Percentiles rank a stretch among this genome's conserved stretches.
Evolutionary conservation across 1,140 invertebrate genomes (phyloP).

Genomic region (Drosophila kurseongensis): DNA sequence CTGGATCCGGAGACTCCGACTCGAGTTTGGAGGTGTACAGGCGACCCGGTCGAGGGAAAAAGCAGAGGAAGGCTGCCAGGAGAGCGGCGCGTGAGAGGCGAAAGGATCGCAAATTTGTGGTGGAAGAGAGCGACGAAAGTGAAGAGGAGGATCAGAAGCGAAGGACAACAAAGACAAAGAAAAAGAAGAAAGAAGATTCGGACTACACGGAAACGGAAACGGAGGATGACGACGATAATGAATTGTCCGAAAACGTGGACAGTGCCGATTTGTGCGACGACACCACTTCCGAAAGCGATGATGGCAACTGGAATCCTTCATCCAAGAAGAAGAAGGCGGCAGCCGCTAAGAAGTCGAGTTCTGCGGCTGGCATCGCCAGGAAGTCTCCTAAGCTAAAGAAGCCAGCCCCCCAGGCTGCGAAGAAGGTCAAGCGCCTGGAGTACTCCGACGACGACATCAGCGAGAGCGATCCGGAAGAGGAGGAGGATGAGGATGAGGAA

Average conservation of each 20-base stretch:
- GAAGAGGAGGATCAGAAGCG: constrained; percentile 64
- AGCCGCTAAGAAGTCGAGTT: constrained; percentile 42
- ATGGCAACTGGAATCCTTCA: constrained; percentile 75
- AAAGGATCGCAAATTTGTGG: constrained; percentile 78
- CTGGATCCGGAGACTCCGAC: constrained; percentile 73
- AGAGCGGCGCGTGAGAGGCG: constrained; percentile 73
- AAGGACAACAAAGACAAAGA: constrained; percentile 64
- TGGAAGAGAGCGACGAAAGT: constrained; percentile 78
- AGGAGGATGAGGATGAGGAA: constrained; percentile 73
- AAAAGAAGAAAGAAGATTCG: constrained; percentile 75
- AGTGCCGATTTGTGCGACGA: constrained; percentile 86
- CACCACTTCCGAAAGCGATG: constrained; percentile 75
- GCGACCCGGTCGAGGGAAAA: constrained; percentile 63
- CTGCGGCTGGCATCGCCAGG: constrained; percentile 40
- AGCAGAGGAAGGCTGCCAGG: constrained; percentile 67
- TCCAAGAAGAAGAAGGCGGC: constrained; percentile 68
- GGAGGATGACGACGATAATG: constrained; percentile 86
- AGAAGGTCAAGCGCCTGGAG: constrained; percentile 71
- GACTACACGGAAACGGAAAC: constrained; percentile 85
- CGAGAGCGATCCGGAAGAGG: constrained; percentile 74
- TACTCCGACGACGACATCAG: constrained; percentile 82
- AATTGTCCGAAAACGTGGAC: constrained; percentile 86
- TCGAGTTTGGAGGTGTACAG: constrained; percentile 77
- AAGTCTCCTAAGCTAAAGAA: constrained; percentile 77
- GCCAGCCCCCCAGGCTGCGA: constrained; percentile 18